Conservation (phyloP, 2,797 vertebrate genomes). For the Sebastes oblongus region DNA sequence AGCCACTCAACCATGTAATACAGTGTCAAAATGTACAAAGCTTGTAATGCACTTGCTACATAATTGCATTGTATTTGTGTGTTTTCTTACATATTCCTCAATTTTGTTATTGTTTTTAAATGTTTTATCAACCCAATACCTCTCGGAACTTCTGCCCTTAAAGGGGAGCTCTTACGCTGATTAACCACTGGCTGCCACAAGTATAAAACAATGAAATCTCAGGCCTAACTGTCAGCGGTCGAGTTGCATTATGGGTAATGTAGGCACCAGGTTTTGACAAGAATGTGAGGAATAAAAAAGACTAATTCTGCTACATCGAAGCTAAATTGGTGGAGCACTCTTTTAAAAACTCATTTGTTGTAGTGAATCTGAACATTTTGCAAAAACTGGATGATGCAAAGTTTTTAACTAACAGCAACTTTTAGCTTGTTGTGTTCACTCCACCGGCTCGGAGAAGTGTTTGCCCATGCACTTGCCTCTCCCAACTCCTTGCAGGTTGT, state of each 20-base stretch:
- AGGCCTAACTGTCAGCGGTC: neutral
- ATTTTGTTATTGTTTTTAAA: neutral
- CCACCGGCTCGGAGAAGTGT: neutral
- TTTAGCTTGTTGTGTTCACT: neutral
- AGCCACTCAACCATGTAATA: neutral
- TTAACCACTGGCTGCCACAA: rapidly evolving
- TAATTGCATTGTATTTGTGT: neutral
- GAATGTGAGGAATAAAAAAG: neutral
- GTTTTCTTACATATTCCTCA: neutral
- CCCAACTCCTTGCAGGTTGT: conserved; percentile 19
- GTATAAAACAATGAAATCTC: neutral
- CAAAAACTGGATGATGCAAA: neutral
- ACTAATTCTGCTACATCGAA: too few species aligned
- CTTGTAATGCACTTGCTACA: neutral
- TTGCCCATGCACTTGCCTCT: conserved; percentile 27
- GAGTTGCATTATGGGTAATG: neutral
- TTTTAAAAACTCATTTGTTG: neutral
- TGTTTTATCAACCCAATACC: neutral
- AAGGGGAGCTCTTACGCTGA: neutral
- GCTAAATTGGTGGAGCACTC: neutral
- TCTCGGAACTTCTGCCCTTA: neutral
- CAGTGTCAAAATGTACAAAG: neutral
- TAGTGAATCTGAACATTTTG: neutral
- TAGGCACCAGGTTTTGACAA: neutral
- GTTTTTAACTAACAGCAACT: neutral